These are phyloP conservation scores for Callipepla californica DNA, from an alignment of 2,113 vertebrate species.

Conservation along the genomic window DNA sequence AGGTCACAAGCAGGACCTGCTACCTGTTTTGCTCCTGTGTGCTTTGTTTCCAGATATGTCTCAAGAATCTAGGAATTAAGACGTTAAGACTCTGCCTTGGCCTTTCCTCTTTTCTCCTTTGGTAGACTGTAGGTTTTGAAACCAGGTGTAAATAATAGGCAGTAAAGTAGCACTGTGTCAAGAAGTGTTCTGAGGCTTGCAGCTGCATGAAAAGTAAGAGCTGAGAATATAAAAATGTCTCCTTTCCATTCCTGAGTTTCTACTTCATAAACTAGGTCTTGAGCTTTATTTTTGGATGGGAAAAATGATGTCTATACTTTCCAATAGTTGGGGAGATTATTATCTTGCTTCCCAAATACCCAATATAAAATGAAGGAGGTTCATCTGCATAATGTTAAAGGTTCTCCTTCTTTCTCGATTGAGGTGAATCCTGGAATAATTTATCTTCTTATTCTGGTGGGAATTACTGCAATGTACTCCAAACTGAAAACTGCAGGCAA, in stretches of 20 bases:
- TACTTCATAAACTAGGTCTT: neutral
- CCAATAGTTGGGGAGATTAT: neutral
- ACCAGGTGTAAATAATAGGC: neutral
- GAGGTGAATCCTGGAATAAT: neutral
- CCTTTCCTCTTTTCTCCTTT: neutral
- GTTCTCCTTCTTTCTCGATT: slow-evolving; percentile 27
- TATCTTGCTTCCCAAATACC: neutral
- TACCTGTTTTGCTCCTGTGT: neutral
- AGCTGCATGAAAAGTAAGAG: neutral
- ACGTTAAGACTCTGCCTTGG: neutral
- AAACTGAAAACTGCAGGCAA: slow-evolving; percentile 19
- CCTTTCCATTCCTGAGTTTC: neutral
- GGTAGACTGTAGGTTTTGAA: neutral
- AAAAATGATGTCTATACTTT: neutral
- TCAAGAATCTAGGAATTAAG: neutral
- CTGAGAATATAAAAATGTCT: neutral
- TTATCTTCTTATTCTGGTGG: neutral
- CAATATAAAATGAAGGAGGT: neutral
- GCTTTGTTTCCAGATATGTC: neutral
- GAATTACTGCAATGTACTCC: neutral
- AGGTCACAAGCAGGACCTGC: neutral
- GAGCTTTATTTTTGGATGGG: neutral
- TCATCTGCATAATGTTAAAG: slow-evolving; percentile 16
- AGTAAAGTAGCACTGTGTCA: neutral
- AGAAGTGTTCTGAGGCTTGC: neutral